Evolutionary conservation across 2,888 invertebrate species (phyloP).

Genomic region (Mimachlamys varia): DNA sequence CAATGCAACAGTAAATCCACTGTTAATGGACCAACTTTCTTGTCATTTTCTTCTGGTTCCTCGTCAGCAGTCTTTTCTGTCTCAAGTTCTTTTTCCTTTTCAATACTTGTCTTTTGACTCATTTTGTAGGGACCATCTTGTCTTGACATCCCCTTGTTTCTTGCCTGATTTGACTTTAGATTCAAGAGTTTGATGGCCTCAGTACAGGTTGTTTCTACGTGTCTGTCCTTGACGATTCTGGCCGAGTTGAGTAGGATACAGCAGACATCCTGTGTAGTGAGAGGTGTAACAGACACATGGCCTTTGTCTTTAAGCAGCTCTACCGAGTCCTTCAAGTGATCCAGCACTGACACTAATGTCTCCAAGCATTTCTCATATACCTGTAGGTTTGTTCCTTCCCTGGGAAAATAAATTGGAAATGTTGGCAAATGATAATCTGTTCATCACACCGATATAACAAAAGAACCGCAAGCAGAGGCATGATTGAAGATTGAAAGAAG

Average conservation of each 20-base stretch:
- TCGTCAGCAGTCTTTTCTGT: neutral
- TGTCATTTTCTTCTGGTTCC: neutral
- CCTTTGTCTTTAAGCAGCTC: constrained; percentile 20
- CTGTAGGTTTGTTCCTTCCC: constrained; percentile 41
- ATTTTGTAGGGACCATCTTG: neutral
- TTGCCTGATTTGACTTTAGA: neutral
- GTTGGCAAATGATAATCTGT: neutral
- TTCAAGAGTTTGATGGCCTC: neutral
- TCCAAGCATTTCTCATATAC: constrained; percentile 43
- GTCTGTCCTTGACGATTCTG: neutral
- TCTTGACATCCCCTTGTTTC: neutral
- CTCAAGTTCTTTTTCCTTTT: neutral
- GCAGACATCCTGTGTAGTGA: constrained; percentile 50
- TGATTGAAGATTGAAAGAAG: too few relatives aligned
- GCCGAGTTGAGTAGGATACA: neutral
- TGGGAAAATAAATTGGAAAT: constrained; percentile 42
- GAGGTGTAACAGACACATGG: constrained; percentile 27
- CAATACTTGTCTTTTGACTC: neutral
- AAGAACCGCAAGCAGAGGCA: too few relatives aligned
- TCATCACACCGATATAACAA: too few relatives aligned
- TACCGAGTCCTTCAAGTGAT: constrained; percentile 46
- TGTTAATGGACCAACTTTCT: neutral
- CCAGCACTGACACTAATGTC: constrained; percentile 53
- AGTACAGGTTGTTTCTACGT: neutral
- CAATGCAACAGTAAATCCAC: constrained; percentile 28